Evolutionary conservation across 2,888 invertebrate species (phyloP), one percentile per base, ranked within the genome.

Genomic region (Anagyrus pseudococci): DNA sequence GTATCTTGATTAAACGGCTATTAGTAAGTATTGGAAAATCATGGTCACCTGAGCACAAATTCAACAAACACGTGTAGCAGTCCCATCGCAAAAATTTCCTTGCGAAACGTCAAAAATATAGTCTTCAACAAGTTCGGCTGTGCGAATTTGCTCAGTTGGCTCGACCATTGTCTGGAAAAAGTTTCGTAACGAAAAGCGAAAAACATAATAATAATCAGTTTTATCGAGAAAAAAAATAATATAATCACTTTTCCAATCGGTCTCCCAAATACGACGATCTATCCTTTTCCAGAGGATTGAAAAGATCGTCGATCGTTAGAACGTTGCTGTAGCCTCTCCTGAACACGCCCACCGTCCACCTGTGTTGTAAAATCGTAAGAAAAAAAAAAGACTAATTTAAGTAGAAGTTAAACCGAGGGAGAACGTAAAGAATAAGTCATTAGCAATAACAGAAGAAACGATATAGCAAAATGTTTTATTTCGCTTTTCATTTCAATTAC

Each of bases 281-380:
- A 78, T 93, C 94, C 23, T 83, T 83, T 41, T 82, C 83, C 52
- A 90, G 83, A 0, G 92, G 87, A 71, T 88, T 87, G 73, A 89
- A 89, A 46, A 95, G 82, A 80, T 95, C 95, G 26, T 86, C 83
- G 47, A 88, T 84, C 68, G 89, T 90, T 52, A 95, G 79, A 54
- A 89, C 88, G 71, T 91, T 88, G 61, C 83, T 85, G 72, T 88
- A 87, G 0, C 94, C 94, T 75, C 87, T 87, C 70, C 86, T 87
- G 81, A 93, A 93, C 72, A 92, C 82, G 4, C 88, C 89, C 73
- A 91, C 83, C 58, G 92, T 89, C 88, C 93, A 94, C 81, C 90
- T 90, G 75, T 41, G 84, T 43, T 4, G 33, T 48, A 7, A 29
- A 10, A 29, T 29, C 4, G 10, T 7, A 4, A 29, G 10, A 29